A percentile compares a stretch with the other conserved stretches of the same genome.
phyloP scores from a whole-genome alignment of 2,113 vertebrate genomes.

The Xenopus laevis region DNA sequence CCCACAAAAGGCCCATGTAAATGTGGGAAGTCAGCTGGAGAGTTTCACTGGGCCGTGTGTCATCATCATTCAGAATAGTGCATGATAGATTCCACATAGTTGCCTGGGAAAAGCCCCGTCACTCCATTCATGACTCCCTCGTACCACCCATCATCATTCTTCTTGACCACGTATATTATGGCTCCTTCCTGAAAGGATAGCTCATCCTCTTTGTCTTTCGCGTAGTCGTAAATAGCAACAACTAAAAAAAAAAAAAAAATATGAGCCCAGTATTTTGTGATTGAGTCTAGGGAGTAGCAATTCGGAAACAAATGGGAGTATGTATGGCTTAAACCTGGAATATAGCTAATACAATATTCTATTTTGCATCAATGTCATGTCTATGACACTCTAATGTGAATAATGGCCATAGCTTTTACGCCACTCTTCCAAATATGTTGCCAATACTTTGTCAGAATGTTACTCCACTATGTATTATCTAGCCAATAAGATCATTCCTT shows the following conservation, averaged over 20 bases:
- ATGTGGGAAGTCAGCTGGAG: slow-evolving; percentile 55
- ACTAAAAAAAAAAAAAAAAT: slow-evolving; percentile 64
- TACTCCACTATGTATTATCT: no score
- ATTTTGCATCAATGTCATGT: no score
- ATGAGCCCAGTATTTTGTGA: neutral
- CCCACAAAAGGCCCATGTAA: slow-evolving; percentile 53
- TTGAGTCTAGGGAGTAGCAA: no score
- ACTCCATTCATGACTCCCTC: slow-evolving; percentile 96
- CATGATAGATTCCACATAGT: slow-evolving; percentile 98
- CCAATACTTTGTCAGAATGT: no score
- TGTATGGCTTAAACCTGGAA: no score
- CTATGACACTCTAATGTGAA: no score
- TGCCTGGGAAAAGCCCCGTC: slow-evolving; percentile 95
- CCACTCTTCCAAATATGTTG: no score
- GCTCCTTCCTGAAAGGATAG: slow-evolving; percentile 97
- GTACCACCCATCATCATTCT: slow-evolving; percentile 97
- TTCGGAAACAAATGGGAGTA: no score
- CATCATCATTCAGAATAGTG: slow-evolving; percentile 90
- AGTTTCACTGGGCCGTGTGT: slow-evolving; percentile 38
- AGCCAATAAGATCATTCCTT: no score
- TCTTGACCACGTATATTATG: slow-evolving; percentile 99
- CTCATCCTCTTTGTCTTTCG: slow-evolving; percentile 94
- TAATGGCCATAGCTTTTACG: no score
- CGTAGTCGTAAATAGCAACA: slow-evolving; percentile 98
- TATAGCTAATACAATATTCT: no score